These are phyloP conservation scores for Oceanodroma tethys DNA, from an alignment of 2,113 vertebrate species.

Conservation along the genomic window DNA sequence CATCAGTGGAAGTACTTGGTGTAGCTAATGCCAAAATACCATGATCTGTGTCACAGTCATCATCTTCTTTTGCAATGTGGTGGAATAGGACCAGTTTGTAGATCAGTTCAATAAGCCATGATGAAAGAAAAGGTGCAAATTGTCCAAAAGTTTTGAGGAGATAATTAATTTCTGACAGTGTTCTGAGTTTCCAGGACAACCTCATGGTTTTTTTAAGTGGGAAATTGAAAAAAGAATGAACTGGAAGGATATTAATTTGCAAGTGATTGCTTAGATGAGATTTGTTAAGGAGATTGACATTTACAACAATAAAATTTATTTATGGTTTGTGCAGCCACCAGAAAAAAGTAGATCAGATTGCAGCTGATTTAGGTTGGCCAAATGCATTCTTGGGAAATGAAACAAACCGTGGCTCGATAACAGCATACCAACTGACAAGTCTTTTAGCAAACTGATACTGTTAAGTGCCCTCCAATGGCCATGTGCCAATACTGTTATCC, in stretches of 20 bases:
- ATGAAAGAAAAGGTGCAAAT: background rate
- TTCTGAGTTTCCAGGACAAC: background rate
- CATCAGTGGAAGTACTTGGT: background rate
- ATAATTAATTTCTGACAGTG: background rate
- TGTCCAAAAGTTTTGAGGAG: background rate
- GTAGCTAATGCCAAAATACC: background rate
- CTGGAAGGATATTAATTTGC: background rate
- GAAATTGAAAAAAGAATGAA: background rate
- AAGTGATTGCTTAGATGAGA: background rate
- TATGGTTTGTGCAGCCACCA: background rate
- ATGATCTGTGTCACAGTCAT: background rate
- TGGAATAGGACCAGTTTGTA: background rate
- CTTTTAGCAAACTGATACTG: constrained; percentile 29
- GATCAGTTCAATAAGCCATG: background rate
- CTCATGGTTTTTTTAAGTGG: background rate
- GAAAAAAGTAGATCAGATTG: background rate
- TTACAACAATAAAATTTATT: constrained; percentile 13
- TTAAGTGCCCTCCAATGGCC: background rate
- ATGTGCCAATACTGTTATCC: background rate
- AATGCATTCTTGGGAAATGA: constrained; percentile 41
- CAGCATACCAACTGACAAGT: background rate
- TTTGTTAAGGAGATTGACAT: background rate
- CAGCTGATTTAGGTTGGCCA: constrained; percentile 35
- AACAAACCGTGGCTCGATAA: background rate
- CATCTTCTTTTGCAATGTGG: background rate